Evolutionary conservation across 2,888 invertebrate genomes (phyloP).

Genomic region (Anthrax anthrax): DNA sequence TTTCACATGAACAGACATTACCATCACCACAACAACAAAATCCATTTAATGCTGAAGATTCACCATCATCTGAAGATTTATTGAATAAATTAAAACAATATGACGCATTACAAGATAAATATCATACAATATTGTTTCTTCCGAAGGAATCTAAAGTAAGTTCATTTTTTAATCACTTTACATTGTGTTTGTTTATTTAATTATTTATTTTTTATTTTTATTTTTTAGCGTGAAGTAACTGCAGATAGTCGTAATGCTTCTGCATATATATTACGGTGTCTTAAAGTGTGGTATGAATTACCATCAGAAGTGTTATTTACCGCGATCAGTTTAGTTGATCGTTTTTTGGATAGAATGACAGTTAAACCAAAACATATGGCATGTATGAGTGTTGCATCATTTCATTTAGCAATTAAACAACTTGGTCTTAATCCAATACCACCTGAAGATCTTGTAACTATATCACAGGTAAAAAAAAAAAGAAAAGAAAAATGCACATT

Average conservation of each 20-base stretch:
- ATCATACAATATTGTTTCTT: conserved; percentile 51
- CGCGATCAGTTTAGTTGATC: conserved; percentile 65
- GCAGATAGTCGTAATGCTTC: conserved; percentile 64
- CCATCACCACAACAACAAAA: too few species aligned
- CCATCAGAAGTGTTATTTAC: conserved; percentile 64
- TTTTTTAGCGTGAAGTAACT: conserved; percentile 48
- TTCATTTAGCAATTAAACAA: conserved; percentile 66
- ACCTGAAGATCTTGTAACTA: conserved; percentile 51
- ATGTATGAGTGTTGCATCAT: conserved; percentile 74
- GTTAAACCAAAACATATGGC: conserved; percentile 69
- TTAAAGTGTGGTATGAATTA: conserved; percentile 74
- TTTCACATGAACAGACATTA: too few species aligned
- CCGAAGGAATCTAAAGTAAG: conserved; percentile 48
- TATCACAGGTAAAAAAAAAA: conserved; percentile 31
- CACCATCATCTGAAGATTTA: conserved; percentile 31
- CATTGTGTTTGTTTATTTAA: neutral
- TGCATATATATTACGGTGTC: conserved; percentile 63
- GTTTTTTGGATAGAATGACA: conserved; percentile 73
- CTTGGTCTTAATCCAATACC: conserved; percentile 43
- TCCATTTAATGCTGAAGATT: neutral
- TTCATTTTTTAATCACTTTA: conserved; percentile 2
- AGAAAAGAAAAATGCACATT: neutral
- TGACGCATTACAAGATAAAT: conserved; percentile 52
- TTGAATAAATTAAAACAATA: conserved; percentile 50
- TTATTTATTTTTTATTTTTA: conserved; percentile 5